A percentile compares a stretch with the other conserved stretches of the same genome.
Evolutionary conservation across 2,888 invertebrate genomes (phyloP).

Genomic region (Phaedon cochleariae): DNA sequence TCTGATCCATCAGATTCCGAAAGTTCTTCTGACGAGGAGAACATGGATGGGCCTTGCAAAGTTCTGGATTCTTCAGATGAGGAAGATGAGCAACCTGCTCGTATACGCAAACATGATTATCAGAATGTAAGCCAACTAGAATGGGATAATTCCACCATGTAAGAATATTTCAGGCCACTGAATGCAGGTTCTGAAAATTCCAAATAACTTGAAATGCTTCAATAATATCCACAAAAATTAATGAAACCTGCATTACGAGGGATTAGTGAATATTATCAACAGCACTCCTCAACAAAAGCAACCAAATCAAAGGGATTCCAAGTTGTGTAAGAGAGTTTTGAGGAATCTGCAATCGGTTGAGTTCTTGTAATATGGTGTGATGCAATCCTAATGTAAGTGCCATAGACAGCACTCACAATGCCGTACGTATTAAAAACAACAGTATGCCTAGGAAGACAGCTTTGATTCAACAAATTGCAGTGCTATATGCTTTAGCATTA

Average conservation of each 20-base stretch:
- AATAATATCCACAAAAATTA: too few species aligned
- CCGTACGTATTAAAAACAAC: constrained; percentile 33
- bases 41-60: constrained; percentile 60
- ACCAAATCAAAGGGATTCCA: background rate
- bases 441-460: constrained; percentile 30
- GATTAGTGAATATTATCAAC: background rate
- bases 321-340: background rate
- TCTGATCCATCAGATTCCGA: constrained; percentile 60
- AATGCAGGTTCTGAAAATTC: constrained; percentile 3
- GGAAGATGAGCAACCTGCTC: constrained; percentile 58
- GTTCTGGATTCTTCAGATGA: constrained; percentile 68
- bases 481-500: constrained; percentile 24
- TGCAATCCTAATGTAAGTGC: constrained; percentile 26
- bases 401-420: constrained; percentile 30
- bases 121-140: constrained; percentile 80
- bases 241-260: too few species aligned
- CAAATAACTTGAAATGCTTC: too few species aligned
- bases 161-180: constrained; percentile 46
- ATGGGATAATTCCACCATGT: constrained; percentile 84
- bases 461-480: constrained; percentile 19
- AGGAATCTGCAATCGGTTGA: constrained; percentile 11
- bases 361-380: constrained; percentile 26
- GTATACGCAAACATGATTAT: constrained; percentile 67
- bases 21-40: constrained; percentile 58
- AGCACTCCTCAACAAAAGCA: background rate